Evolutionary conservation across 2,888 invertebrate species (phyloP), one percentile per base, ranked within the genome.

Genomic region (Papilio elwesi): DNA sequence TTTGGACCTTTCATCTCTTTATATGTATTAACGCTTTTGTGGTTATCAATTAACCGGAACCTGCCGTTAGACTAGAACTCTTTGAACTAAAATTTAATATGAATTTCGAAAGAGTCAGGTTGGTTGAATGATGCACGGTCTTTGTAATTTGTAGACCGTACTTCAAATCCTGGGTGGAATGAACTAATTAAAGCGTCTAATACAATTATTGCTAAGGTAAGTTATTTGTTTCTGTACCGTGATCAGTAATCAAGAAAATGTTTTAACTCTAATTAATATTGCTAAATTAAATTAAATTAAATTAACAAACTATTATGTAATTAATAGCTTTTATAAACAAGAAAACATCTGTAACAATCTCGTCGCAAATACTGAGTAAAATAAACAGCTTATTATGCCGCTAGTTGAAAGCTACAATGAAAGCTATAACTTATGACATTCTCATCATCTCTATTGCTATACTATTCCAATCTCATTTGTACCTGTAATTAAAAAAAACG

Each of bases 1-100:
- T 93, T 93, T 84, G 90, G 90, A 86, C 84, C 93, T 93, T 92
- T 93, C 90, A 93, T 93, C 90, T 89, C 85, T 87, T 89, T 86
- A 86, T 86, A 84, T 88, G 88, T 88, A 87, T 85, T 84, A 87
- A 88, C 84, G 87, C 88, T 87, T 88, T 82, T 88, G 85, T 83
- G 81, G 85, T 85, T 85, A 83, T 81, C 76, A 74, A 71, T 74
- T 71, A 73, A 59, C 71, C 59, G 65, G 67, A 59, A 71, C 68
- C 69, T 49, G 15, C 12, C 63, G 47, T 15, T 16, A 16, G 36
- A 65, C 64, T 53, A 13, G 55, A 43, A 16, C 55, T 47, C 38
- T 26, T 38, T 47, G 55, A 47, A 15, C 68, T 43, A 68, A 26
- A 26, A 8, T 26, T 43, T 68, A 55, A 68, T 43, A 43, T 67